phyloP scores from a whole-genome alignment of 2,888 invertebrate genomes.

The Drosophila lacicola region DNA sequence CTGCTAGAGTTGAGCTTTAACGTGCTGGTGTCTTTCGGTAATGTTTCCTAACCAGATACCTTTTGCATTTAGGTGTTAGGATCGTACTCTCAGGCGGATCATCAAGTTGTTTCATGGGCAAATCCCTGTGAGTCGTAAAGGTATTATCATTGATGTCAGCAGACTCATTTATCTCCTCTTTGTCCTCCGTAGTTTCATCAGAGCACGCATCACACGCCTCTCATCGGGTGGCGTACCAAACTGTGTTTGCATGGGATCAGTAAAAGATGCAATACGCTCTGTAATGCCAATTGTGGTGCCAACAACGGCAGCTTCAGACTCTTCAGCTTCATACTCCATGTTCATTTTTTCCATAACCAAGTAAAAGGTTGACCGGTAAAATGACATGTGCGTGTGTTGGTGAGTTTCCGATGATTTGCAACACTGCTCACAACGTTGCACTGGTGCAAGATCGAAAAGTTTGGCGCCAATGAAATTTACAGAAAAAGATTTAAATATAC shows the following conservation, averaged over 20 bases:
- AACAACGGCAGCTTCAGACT: background rate
- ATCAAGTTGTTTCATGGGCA: background rate
- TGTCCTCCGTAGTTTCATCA: conserved; percentile 1
- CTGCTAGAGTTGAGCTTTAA: background rate
- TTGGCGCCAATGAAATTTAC: conserved; percentile 10
- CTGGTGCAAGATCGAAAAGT: background rate
- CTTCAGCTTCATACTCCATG: background rate
- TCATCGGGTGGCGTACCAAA: conserved; percentile 21
- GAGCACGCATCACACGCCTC: conserved; percentile 63
- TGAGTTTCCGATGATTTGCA: conserved; percentile 2
- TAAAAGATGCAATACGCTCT: too few relatives aligned
- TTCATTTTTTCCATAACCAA: conserved; percentile 31
- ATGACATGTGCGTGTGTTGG: conserved; percentile 37
- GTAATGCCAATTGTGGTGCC: background rate
- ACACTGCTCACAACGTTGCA: conserved; percentile 24
- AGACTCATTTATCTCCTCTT: background rate
- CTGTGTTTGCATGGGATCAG: background rate
- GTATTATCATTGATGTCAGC: background rate
- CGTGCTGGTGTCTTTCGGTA: conserved; percentile 79
- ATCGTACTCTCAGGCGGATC: background rate
- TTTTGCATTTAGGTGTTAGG: conserved; percentile 47
- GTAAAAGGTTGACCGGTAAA: conserved; percentile 38
- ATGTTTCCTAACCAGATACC: too few relatives aligned
- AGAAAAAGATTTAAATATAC: background rate
- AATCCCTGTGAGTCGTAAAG: background rate